These are phyloP conservation scores for Paramormyrops kingsleyae DNA, from an alignment of 2,113 vertebrate genomes.

Conservation along the genomic window DNA sequence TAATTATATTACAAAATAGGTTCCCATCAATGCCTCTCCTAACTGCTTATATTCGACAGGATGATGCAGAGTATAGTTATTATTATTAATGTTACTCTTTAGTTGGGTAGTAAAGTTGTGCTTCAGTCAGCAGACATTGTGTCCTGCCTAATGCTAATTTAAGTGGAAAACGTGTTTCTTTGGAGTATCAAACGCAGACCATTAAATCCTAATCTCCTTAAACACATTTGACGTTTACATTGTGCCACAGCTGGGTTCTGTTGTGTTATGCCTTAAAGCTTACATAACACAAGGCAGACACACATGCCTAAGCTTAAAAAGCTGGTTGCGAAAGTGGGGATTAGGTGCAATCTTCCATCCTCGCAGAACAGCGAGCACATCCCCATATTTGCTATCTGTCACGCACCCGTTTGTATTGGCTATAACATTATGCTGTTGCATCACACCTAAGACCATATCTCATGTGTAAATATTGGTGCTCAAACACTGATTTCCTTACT, in stretches of 20 bases:
- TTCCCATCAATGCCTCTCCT: neutral
- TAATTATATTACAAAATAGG: neutral
- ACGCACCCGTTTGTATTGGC: neutral
- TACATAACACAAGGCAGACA: constrained; percentile 5
- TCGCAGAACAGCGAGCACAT: neutral
- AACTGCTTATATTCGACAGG: neutral
- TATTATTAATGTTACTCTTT: constrained; percentile 15
- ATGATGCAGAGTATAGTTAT: neutral
- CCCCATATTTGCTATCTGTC: neutral
- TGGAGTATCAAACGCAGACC: neutral
- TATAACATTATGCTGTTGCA: neutral
- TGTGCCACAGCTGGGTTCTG: neutral
- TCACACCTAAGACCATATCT: neutral
- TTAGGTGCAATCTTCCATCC: neutral
- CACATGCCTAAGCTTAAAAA: neutral
- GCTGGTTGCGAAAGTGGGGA: neutral
- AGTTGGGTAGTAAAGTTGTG: constrained; percentile 19
- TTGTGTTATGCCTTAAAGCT: neutral
- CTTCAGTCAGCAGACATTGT: constrained; percentile 11
- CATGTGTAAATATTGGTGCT: constrained; percentile 12
- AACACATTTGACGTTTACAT: constrained; percentile 13
- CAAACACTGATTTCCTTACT: neutral
- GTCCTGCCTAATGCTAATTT: constrained; percentile 14
- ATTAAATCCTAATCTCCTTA: neutral
- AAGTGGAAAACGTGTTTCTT: constrained; percentile 21